A percentile compares a stretch with the other conserved stretches of the same genome.
These are phyloP conservation scores for Dioctria linearis DNA, from an alignment of 2,888 invertebrate species.

Conservation along the genomic window DNA sequence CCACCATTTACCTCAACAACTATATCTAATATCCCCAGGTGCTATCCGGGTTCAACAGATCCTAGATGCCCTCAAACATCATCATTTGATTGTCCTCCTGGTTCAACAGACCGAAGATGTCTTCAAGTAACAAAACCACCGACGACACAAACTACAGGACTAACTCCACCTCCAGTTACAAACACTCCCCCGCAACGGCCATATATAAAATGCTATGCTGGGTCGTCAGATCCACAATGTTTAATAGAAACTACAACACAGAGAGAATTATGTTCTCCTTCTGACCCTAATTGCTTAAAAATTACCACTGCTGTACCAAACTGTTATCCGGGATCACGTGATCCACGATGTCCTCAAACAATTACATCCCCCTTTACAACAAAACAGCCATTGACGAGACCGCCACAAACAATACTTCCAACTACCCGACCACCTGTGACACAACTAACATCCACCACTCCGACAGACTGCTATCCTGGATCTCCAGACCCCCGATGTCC, in stretches of 20 bases:
- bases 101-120: conserved; percentile 64
- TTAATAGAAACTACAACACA: too few relatives aligned
- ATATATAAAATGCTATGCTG: conserved; percentile 62
- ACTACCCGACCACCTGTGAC: neutral
- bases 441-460: conserved; percentile 53
- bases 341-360: conserved; percentile 65
- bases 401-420: neutral
- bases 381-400: too few relatives aligned
- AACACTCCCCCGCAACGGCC: conserved; percentile 8
- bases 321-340: conserved; percentile 67
- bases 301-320: conserved; percentile 20
- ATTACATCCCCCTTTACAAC: conserved; percentile 56
- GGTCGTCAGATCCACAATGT: conserved; percentile 63
- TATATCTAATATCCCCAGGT: conserved; percentile 61
- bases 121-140: conserved; percentile 59
- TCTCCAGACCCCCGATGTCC: conserved; percentile 65
- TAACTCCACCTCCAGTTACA: neutral
- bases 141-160: conserved; percentile 59
- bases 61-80: conserved; percentile 64
- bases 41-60: conserved; percentile 69
- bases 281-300: too few relatives aligned
- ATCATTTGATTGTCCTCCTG: conserved; percentile 13
- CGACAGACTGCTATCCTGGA: conserved; percentile 64
- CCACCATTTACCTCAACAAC: conserved; percentile 63
- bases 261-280: too few relatives aligned